Conservation (phyloP, 1,140 invertebrate genomes). For the Drosophila prosaltans region DNA sequence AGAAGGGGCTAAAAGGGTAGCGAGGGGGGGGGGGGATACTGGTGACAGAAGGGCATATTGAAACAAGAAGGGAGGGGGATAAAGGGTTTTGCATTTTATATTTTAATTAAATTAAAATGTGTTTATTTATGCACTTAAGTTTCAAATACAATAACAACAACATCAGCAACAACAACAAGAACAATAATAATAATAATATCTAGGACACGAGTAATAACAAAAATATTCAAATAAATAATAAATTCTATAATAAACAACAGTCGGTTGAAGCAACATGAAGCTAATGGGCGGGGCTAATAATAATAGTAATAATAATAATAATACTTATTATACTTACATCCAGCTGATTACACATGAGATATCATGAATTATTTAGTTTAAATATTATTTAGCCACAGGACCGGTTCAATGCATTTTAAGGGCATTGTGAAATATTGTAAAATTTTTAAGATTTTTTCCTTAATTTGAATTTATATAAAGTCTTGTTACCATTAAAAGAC, state of each 20-base stretch:
- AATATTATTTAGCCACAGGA: conserved; percentile 66
- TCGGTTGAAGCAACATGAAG: neutral
- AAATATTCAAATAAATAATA: conserved; percentile 60
- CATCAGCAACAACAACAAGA: conserved; percentile 9
- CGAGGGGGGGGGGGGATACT: neutral
- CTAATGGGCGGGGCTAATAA: conserved; percentile 33
- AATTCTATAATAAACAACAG: conserved; percentile 44
- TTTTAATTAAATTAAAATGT: conserved; percentile 64
- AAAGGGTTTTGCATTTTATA: conserved; percentile 33
- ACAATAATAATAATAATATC: conserved; percentile 9
- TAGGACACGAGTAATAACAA: conserved; percentile 17
- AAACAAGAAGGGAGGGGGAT: neutral
- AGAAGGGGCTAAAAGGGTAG: neutral
- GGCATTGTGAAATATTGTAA: too few species aligned
- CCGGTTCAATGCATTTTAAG: neutral
- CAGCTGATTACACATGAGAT: conserved; percentile 30
- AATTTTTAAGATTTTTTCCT: too few species aligned
- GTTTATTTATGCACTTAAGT: conserved; percentile 63
- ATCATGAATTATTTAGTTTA: conserved; percentile 65
- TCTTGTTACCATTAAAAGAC: too few species aligned
- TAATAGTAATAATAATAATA: conserved; percentile 22
- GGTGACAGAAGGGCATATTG: conserved; percentile 24
- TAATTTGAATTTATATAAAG: too few species aligned
- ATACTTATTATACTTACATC: conserved; percentile 24
- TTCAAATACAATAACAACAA: conserved; percentile 17